phyloP scores from a whole-genome alignment of 1,140 invertebrate species.

The Akabosia matsudoensis region DNA sequence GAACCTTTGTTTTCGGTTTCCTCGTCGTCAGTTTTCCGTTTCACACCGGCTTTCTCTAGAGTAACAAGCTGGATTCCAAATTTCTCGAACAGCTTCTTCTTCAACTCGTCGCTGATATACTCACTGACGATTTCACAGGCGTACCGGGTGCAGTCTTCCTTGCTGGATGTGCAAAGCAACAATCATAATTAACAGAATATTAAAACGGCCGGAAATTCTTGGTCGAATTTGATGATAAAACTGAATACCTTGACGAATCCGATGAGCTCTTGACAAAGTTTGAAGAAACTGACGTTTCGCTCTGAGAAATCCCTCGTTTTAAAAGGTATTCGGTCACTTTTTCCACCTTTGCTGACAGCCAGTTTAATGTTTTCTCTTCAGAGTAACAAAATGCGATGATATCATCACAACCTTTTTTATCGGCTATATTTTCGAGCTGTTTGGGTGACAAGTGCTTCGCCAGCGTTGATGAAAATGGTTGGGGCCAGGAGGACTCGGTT shows the following conservation, averaged over 20 bases:
- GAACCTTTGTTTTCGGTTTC: conserved; percentile 23
- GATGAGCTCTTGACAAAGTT: conserved; percentile 35
- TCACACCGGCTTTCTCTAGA: conserved; percentile 27
- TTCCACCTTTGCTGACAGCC: conserved; percentile 41
- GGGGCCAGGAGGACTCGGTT: conserved; percentile 27
- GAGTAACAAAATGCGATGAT: conserved; percentile 43
- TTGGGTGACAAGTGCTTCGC: conserved; percentile 26
- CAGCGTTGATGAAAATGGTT: conserved; percentile 14
- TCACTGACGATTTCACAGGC: conserved; percentile 42
- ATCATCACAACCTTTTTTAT: conserved; percentile 42
- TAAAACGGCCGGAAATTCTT: too few relatives aligned
- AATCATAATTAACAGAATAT: not conserved
- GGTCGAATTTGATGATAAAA: too few relatives aligned
- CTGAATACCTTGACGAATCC: conserved; percentile 11
- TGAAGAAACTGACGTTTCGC: conserved; percentile 40
- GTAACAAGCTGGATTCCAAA: conserved; percentile 35
- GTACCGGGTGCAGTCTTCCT: conserved; percentile 35
- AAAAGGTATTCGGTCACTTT: conserved; percentile 34
- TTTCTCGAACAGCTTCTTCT: conserved; percentile 35
- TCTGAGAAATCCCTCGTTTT: conserved; percentile 27
- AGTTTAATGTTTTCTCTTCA: conserved; percentile 40
- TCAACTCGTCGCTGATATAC: conserved; percentile 31
- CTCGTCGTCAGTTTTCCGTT: conserved; percentile 16
- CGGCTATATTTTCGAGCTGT: conserved; percentile 40
- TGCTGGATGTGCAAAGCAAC: conserved; percentile 20